Base-by-base conservation (phyloP, 2,797 vertebrate genomes). In the Gadopsis marmoratus region DNA sequence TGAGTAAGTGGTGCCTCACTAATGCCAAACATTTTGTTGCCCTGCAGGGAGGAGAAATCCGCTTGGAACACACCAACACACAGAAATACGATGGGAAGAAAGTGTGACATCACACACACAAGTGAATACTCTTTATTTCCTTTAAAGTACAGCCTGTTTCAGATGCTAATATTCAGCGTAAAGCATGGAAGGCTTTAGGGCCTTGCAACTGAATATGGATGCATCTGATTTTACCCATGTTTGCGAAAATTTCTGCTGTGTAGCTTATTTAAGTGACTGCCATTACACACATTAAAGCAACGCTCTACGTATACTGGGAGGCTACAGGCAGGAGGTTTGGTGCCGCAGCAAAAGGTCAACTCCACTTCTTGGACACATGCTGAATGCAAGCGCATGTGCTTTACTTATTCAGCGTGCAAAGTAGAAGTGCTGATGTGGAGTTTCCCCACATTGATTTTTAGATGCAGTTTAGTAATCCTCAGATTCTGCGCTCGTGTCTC, bases 401-500 rank as follows among this genome's bases (percentile, higher is more conserved):
- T 89, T 84, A 78, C 78, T 85, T 48, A 64, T 67, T 85, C 62
- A 45, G 65, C 16, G 16, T 64, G 74, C 60, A 54, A 72, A 66
- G 76, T 62, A 65, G 80, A 85, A 85, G 60, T 85, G 90, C 90
- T 90, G 90, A 91, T 88, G 82, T 45, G 62, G 76, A 74, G 65
- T 71, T 81, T 76, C 69, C 58, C 63, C 77, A 71, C 80, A 86
- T 83, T 86, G 91, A 87, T 89, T 93, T 91, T 82, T 69, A 87
- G 72, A 81, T 88, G 85, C 78, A 72, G 78, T 78, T 88, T 71
- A 65, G 75, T 92, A 92, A 94, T 93, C 91, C 85, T 85, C 66
- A 62, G 53, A 85, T 84, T 89, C 54, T 66, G 63, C 81, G 76
- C 48, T 62, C 14, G 7, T 74, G 71, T 86, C 80, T 90, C 69